Base-by-base conservation (phyloP, 2,888 invertebrate genomes). In the Oligia strigilis region DNA sequence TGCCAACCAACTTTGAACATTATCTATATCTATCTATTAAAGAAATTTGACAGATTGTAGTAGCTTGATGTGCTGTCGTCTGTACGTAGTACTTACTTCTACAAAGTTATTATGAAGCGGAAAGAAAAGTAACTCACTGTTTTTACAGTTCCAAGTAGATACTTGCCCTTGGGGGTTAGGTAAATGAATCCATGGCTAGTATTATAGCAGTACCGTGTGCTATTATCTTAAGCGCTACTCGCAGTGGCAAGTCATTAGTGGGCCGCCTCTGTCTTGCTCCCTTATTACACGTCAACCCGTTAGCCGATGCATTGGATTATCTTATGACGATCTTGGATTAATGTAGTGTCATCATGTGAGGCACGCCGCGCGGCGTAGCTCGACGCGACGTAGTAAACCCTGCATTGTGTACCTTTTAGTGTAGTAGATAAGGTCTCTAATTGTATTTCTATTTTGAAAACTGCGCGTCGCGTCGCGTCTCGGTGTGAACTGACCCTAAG, bases 221-320 rank as follows among this genome's bases (percentile, higher is more conserved):
- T 75, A 87, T 87, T 88, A 88, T 76, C 78, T 77, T 80, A 86
- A 84, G 82, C 74, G 81, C 75, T 81, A 40, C 78, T 85, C 49
- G 23, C 69, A 67, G 82, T 80, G 74, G 81, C 71, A 81, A 82
- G 82, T 90, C 88, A 90, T 91, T 90, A 91, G 87, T 60, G 66
- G 58, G 79, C 60, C 69, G 69, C 78, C 74, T 87, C 83, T 86
- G 87, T 80, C 81, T 87, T 67, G 80, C 87, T 83, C 86, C 77
- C 80, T 79, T 84, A 90, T 87, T 90, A 91, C 75, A 82, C 70
- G 80, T 84, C 76, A 74, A 75, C 17, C 90, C 89, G 88, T 89
- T 87, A 87, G 72, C 43, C 64, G 46, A 73, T 80, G 62, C 76
- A 71, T 82, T 78, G 71, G 74, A 78, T 81, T 84, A 84, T 76